Evolutionary conservation across 2,888 invertebrate species (phyloP), one percentile per base, ranked within the genome.

Genomic region (Peribatodes rhomboidaria): DNA sequence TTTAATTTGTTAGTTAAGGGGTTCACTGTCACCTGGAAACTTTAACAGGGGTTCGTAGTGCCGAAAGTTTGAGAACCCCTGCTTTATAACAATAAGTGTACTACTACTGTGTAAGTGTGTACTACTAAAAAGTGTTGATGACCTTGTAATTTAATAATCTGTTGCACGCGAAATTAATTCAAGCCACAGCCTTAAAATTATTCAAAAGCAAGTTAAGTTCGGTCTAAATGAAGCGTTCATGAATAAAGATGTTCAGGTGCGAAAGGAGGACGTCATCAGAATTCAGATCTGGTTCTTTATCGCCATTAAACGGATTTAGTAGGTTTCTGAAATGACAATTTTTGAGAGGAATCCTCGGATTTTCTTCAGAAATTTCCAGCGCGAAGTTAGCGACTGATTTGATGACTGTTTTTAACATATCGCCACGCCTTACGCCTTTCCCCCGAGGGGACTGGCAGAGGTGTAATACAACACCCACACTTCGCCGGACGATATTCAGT

Each of bases 191-290:
- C 39, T 18, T 16, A 55, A 27, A 57, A 41, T 53, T 63, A 63
- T 63, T 58, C 46, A 47, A 63, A 53, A 11, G n/a, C 31, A 35
- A 50, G 27, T 61, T 39, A 61, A 49, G 13, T 54, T 49, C 49
- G 35, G 44, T 49, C 42, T 44, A 37, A 67, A 62, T 35, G 56
- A 27, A 59, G 37, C 47, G 55, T 55, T 62, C 65, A 65, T 71
- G 72, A 78, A 78, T 71, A 72, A 73, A 74, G 67, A 71, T 71
- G 4, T 13, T 64, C 63, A 55, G 64, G 57, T 61, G 54, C n/a
- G 18, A 59, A 67, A 65, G 50, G 20, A 55, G 65, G 68, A 55
- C 57, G 49, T 61, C 52, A 60, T 74, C 68, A 69, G 60, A 71
- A 74, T 67, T 69, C 59, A 42, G 27, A 60, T 54, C 56, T 52